Percentiles rank a stretch among this genome's conserved stretches.
phyloP scores from a whole-genome alignment of 1,140 invertebrate species.

The Argopecten irradians region DNA sequence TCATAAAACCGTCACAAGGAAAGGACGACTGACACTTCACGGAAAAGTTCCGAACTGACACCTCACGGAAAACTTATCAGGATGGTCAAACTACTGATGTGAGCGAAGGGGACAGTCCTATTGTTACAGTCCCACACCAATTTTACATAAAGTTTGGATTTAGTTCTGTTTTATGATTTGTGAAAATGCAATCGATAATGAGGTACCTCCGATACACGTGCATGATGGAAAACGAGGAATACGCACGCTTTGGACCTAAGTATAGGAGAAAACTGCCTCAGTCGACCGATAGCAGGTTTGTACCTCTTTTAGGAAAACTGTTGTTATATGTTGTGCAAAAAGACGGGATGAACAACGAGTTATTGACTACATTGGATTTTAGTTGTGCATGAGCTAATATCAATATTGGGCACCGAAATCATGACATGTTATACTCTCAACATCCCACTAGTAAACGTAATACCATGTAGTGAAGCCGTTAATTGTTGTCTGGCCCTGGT shows the following conservation, averaged over 20 bases:
- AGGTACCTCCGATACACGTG: slow-evolving; percentile 4
- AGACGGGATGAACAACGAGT: too few species aligned
- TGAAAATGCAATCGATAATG: slow-evolving; percentile 11
- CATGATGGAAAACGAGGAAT: not conserved
- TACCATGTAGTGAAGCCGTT: too few species aligned
- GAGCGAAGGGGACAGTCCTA: not conserved
- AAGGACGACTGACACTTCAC: not conserved
- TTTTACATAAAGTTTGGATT: not conserved
- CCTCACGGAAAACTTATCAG: not conserved
- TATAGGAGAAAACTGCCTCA: not conserved
- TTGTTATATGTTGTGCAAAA: too few species aligned
- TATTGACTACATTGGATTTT: too few species aligned
- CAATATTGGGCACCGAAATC: too few species aligned
- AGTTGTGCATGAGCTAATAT: too few species aligned
- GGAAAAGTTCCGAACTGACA: slow-evolving; percentile 3
- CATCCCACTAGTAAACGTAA: too few species aligned
- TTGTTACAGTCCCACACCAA: too few species aligned
- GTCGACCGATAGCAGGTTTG: not conserved
- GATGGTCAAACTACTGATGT: not conserved
- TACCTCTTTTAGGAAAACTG: too few species aligned
- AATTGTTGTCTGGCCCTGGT: too few species aligned
- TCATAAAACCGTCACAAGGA: not conserved
- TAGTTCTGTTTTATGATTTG: not conserved
- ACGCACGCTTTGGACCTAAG: not conserved
- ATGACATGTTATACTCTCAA: too few species aligned